Evolutionary conservation across 2,797 vertebrate species (phyloP).

Genomic region (Oryzias sinensis): DNA sequence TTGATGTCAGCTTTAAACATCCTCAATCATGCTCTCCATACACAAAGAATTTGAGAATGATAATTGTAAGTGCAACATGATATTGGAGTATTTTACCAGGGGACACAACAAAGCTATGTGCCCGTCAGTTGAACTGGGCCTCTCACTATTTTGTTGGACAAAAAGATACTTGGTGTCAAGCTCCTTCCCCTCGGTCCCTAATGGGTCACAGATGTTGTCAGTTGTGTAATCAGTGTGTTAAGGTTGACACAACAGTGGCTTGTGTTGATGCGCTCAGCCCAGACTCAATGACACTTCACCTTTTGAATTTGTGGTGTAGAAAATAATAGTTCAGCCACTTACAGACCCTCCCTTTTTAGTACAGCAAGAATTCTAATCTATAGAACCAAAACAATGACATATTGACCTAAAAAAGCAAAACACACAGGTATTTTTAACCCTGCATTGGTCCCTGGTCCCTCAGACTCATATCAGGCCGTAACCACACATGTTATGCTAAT

Average conservation of each 20-base stretch:
- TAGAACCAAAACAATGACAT: too few species aligned
- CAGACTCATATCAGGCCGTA: too few species aligned
- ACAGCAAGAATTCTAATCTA: too few species aligned
- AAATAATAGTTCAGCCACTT: constrained; percentile 8
- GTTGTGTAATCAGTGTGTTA: constrained; percentile 42
- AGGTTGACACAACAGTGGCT: constrained; percentile 31
- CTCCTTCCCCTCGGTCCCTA: constrained; percentile 19
- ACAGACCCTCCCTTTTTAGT: not conserved
- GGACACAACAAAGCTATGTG: constrained; percentile 23
- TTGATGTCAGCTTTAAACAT: not conserved
- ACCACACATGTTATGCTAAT: too few species aligned
- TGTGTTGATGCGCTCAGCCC: not conserved
- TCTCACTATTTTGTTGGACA: constrained; percentile 44
- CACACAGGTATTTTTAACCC: too few species aligned
- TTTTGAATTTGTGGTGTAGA: constrained; percentile 10
- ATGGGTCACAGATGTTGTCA: constrained; percentile 48
- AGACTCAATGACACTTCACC: constrained; percentile 21
- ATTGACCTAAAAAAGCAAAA: too few species aligned
- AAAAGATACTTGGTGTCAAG: constrained; percentile 46
- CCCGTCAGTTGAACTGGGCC: constrained; percentile 41
- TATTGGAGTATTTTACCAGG: constrained; percentile 18
- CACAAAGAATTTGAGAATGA: constrained; percentile 7
- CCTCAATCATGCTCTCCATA: not conserved
- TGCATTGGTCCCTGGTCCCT: too few species aligned
- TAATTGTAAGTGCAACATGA: constrained; percentile 12